Conservation (phyloP, 1,140 invertebrate genomes). For the Papilio polyxenes region DNA sequence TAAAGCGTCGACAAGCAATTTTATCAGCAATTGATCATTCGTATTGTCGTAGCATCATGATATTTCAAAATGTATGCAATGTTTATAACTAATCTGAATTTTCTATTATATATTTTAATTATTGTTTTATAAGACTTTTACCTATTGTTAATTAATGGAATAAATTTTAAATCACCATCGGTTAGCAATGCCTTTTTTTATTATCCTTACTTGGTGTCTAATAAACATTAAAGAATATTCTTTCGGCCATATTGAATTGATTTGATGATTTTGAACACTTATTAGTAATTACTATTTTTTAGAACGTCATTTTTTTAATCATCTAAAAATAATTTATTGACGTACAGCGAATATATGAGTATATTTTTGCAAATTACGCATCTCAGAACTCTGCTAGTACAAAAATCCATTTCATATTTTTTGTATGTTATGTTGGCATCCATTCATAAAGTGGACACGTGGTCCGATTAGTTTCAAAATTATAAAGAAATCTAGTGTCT, state of each 20-base stretch:
- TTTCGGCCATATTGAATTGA: neutral
- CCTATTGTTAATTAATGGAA: slow-evolving; percentile 33
- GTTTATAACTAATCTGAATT: slow-evolving; percentile 18
- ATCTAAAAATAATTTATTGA: slow-evolving; percentile 3
- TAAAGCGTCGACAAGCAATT: slow-evolving; percentile 14
- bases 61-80: neutral
- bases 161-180: slow-evolving; percentile 28
- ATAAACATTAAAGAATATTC: neutral
- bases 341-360: neutral
- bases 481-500: slow-evolving; percentile 39
- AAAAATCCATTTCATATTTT: slow-evolving; percentile 41
- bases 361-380: neutral
- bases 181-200: neutral
- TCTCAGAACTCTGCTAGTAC: neutral
- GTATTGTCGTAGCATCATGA: neutral
- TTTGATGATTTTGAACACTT: neutral
- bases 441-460: slow-evolving; percentile 67
- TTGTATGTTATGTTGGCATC: slow-evolving; percentile 53
- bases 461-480: slow-evolving; percentile 43
- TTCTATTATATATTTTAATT: slow-evolving; percentile 24
- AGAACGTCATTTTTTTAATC: neutral
- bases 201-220: neutral
- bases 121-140: slow-evolving; percentile 12
- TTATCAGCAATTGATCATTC: slow-evolving; percentile 1
- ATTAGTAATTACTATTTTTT: neutral